Conservation (phyloP, 1,140 invertebrate species). For the Cheumatopsyche charites region DNA sequence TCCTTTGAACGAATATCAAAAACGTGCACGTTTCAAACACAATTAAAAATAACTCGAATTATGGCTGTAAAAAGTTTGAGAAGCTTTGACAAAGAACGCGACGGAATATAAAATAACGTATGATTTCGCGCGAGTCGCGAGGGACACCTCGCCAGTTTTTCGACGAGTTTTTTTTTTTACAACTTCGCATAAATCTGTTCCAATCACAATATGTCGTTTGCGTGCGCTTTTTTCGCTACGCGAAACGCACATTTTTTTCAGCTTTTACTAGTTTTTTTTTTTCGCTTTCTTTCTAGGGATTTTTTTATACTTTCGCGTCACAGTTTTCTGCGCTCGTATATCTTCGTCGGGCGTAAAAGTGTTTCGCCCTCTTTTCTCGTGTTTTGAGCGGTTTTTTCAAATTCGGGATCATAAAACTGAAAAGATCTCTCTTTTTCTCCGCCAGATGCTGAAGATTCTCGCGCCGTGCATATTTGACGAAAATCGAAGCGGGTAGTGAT, state of each 20-base stretch:
- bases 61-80: not conserved
- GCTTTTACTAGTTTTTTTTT: too few relatives aligned
- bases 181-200: conserved; percentile 16
- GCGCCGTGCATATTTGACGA: not conserved
- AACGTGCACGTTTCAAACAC: too few relatives aligned
- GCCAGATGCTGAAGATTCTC: not conserved
- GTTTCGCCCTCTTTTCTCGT: too few relatives aligned
- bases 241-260: too few relatives aligned
- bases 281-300: too few relatives aligned
- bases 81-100: conserved; percentile 35
- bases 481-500: conserved; percentile 3
- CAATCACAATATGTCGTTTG: conserved; percentile 16
- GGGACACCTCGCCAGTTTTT: conserved; percentile 22
- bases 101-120: conserved; percentile 48
- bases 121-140: conserved; percentile 33
- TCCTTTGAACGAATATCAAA: too few relatives aligned
- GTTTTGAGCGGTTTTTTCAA: too few relatives aligned
- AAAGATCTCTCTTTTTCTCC: too few relatives aligned
- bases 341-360: too few relatives aligned
- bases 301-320: too few relatives aligned
- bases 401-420: not conserved
- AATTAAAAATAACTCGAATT: too few relatives aligned
- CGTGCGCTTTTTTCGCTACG: not conserved
- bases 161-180: not conserved
- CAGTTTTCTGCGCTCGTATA: too few relatives aligned